Base-by-base conservation (phyloP, 2,888 invertebrate genomes). In the Euclidia mi region DNA sequence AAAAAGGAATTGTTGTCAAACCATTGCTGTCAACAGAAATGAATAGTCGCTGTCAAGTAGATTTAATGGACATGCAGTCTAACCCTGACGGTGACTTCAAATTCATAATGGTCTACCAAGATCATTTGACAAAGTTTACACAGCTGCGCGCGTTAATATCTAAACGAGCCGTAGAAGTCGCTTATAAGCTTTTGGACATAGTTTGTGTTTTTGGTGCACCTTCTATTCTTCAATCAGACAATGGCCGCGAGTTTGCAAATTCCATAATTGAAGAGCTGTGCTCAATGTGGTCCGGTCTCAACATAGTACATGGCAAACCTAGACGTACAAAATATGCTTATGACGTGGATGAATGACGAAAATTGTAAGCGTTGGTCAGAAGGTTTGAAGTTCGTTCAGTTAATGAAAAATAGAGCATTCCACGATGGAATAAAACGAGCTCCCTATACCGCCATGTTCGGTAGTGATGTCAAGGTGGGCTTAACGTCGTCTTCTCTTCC, bases 21-120 rank as follows among this genome's bases (percentile, higher is more conserved):
- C 78, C 77, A 28, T 75, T 75, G 42, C 29, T 70, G 14, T 49
- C 51, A 42, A 15, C 28, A 14, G 74, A 82, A 40, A 59, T 82
- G 47, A 84, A 81, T 48, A 58, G 59, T 12, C 57, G 84, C 29
- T 84, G 84, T 47, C 83, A 86, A 75, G 84, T 85, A 0, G 84
- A 88, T 65, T 56, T 88, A 1, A 84, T 87, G 29, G 84, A 88
- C 62, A 64, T 85, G 64, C 82, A 88, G 56, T 51, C 78, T 6
- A 71, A 79, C 44, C 42, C 70, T 41, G 84, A 88, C 71, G 62
- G 64, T 12, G 52, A 76, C 18, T 82, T 56, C 60, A 85, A 82
- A 52, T 89, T 85, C 57, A 82, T 89, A 20, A 50, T 88, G 47
- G 77, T 82, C 2, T 85, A 87, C 49, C 86, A 88, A 66, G 86